Base-by-base conservation (phyloP, 2,888 invertebrate genomes). In the Eremobia ochroleuca region DNA sequence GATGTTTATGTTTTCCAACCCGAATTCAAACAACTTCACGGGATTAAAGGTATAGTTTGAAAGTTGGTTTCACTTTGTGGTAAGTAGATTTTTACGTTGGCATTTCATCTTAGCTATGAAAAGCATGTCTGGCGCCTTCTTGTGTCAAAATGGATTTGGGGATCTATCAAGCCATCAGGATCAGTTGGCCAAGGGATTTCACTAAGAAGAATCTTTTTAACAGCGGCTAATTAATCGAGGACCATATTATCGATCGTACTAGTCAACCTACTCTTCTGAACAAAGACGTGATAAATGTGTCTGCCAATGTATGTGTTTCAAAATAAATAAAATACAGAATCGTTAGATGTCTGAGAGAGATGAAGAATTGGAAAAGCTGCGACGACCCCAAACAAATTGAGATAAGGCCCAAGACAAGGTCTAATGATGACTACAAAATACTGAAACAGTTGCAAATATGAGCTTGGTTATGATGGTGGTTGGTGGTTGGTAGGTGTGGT, bases 1-100 rank as follows among this genome's bases (percentile, higher is more conserved):
- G 25, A 67, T 61, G 52, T 73, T 81, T 73, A 61, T 55, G 43
- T 81, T 69, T 55, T 61, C 52, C 37, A 74, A 55, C 15, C n/a
- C 46, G 31, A 18, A 71, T 25, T 62, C 58, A 21, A 25, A 69
- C 58, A 59, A 31, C 52, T 73, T 79, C 28, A 43, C 21, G 49
- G 15, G 28, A 15, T 70, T 40, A 34, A 46, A 49, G n/a, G 34
- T 68, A 43, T 43, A 52, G 31, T 55, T 55, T 66, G 52, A 15
- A 40, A 65, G 52, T 59, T 58, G n/a, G 31, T 69, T 80, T 52
- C 8, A 58, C 52, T 37, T 37, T 66, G 52, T 71, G 13, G 37
- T 52, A n/a, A n/a, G 52, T 37, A 37, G 25, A 5, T 46, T 71
- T 69, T 68, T 46, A n/a, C 31, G 25, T n/a, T 15, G 25, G 2